Percentiles rank a stretch among this genome's conserved stretches.
Evolutionary conservation across 2,888 invertebrate genomes (phyloP).

Genomic region (Ellobium chinense): DNA sequence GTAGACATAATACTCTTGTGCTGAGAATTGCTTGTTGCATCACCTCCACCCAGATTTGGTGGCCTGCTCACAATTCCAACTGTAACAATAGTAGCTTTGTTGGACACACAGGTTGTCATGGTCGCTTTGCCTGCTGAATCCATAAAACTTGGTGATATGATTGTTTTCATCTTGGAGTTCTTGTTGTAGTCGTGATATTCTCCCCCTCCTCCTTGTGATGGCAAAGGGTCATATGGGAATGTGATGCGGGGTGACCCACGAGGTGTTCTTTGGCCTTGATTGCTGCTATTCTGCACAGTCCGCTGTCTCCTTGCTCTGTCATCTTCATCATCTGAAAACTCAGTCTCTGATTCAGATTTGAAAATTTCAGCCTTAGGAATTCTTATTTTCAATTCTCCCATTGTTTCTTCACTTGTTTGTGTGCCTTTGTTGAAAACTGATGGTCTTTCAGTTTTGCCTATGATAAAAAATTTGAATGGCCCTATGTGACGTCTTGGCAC

Average conservation of each 20-base stretch:
- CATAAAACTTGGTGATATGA: constrained; percentile 67
- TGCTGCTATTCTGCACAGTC: not conserved
- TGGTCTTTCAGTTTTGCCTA: constrained; percentile 42
- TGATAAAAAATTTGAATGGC: constrained; percentile 43
- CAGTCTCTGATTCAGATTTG: constrained; percentile 36
- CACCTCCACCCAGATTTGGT: constrained; percentile 28
- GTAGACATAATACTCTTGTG: constrained; percentile 56
- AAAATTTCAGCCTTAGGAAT: constrained; percentile 44
- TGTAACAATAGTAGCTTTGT: constrained; percentile 65
- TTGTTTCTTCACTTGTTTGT: constrained; percentile 39
- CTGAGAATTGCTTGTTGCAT: constrained; percentile 51
- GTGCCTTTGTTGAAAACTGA: constrained; percentile 38
- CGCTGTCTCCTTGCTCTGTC: constrained; percentile 20
- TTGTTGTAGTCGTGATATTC: constrained; percentile 34
- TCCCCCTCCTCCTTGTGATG: constrained; percentile 13
- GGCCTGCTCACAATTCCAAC: constrained; percentile 64
- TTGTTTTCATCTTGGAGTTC: constrained; percentile 48
- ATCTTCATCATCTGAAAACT: constrained; percentile 31
- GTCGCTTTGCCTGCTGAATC: constrained; percentile 66
- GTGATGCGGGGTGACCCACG: constrained; percentile 41
- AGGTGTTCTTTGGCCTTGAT: constrained; percentile 7
- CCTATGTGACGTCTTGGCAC: constrained; percentile 32
- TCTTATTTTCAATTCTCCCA: constrained; percentile 46
- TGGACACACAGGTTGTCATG: constrained; percentile 65
- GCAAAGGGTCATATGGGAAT: constrained; percentile 45